A percentile compares a stretch with the other conserved stretches of the same genome.
phyloP scores from a whole-genome alignment of 1,140 invertebrate genomes.

The Halotydeus destructor region DNA sequence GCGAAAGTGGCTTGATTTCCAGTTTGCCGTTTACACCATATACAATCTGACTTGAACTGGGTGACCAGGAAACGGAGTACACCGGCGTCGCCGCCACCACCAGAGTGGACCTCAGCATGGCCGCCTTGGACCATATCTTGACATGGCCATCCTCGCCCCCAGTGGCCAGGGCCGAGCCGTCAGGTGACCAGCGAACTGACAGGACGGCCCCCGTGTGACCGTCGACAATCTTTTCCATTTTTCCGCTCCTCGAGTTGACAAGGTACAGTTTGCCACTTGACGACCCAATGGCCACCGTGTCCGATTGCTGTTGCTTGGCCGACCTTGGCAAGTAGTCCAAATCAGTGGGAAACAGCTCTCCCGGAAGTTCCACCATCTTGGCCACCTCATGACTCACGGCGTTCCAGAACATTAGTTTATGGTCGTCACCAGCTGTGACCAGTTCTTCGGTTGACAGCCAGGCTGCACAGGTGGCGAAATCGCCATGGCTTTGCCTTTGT shows the following conservation, averaged over 20 bases:
- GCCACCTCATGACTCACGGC: conserved; percentile 49
- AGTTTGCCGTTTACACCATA: conserved; percentile 62
- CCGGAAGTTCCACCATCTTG: conserved; percentile 48
- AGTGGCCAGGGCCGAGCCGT: conserved; percentile 72
- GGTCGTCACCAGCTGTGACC: conserved; percentile 78
- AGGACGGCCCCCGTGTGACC: conserved; percentile 76
- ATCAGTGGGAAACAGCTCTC: conserved; percentile 64
- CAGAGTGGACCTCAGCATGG: conserved; percentile 75
- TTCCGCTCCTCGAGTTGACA: conserved; percentile 60
- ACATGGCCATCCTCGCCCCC: conserved; percentile 63
- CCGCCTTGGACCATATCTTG: conserved; percentile 89
- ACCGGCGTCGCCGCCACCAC: conserved; percentile 49
- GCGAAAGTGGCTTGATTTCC: conserved; percentile 69
- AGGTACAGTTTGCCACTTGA: conserved; percentile 72
- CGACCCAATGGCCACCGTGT: conserved; percentile 55
- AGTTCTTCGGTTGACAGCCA: conserved; percentile 83
- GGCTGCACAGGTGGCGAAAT: conserved; percentile 58
- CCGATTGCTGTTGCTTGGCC: conserved; percentile 44
- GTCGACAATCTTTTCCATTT: conserved; percentile 68
- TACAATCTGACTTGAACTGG: conserved; percentile 56
- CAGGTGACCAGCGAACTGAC: conserved; percentile 57
- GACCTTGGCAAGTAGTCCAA: conserved; percentile 56
- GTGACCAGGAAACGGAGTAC: conserved; percentile 66
- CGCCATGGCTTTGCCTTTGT: conserved; percentile 32
- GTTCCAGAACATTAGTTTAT: conserved; percentile 69